Evolutionary conservation across 2,113 vertebrate species (phyloP).

Genomic region (Epinephelus moara): DNA sequence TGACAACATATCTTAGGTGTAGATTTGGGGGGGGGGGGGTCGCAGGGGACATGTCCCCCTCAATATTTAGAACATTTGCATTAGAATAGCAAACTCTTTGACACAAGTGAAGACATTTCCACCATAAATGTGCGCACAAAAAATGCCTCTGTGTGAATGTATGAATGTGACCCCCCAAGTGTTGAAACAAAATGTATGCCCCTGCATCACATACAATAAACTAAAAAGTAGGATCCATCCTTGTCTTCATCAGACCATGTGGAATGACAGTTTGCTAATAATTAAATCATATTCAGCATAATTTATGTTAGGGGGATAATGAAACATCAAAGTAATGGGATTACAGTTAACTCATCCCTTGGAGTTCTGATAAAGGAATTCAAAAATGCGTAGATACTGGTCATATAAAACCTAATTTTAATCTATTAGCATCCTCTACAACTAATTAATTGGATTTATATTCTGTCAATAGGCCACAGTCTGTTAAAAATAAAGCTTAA

Average conservation of each 20-base stretch:
- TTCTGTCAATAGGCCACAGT: neutral
- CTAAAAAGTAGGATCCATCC: neutral
- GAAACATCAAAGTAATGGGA: conserved; percentile 46
- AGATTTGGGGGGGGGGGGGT: too few relatives aligned
- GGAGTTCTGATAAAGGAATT: conserved; percentile 9
- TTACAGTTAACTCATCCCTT: conserved; percentile 24
- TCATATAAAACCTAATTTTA: conserved; percentile 17
- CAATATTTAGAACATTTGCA: too few relatives aligned
- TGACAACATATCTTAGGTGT: neutral
- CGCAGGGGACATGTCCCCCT: too few relatives aligned
- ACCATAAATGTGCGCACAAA: too few relatives aligned
- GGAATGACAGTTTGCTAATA: conserved; percentile 14
- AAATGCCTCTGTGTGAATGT: too few relatives aligned
- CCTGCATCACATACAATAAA: neutral
- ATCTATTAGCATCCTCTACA: conserved; percentile 3
- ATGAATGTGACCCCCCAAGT: too few relatives aligned
- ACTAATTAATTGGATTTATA: neutral
- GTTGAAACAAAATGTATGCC: too few relatives aligned
- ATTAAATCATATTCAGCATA: conserved; percentile 39
- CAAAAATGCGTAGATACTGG: conserved; percentile 5
- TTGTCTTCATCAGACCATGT: neutral
- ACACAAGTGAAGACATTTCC: too few relatives aligned
- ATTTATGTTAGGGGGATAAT: conserved; percentile 38
- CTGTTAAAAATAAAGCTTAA: neutral
- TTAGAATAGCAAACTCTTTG: too few relatives aligned